Percentiles rank a stretch among this genome's conserved stretches.
Evolutionary conservation across 2,113 vertebrate genomes (phyloP).

Genomic region (Macquaria ambigua): DNA sequence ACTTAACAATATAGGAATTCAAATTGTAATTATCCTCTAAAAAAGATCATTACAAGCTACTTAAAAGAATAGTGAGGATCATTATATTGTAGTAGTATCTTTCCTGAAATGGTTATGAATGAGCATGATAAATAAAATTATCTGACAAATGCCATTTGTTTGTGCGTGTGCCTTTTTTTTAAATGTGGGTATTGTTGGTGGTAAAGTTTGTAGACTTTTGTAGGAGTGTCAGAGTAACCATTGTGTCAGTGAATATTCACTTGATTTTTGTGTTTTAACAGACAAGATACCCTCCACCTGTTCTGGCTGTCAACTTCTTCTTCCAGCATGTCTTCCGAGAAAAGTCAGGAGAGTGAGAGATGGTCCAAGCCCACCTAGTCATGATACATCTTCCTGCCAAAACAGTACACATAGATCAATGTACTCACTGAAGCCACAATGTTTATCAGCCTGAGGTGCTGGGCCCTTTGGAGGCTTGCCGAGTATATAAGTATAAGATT

Average conservation of each 20-base stretch:
- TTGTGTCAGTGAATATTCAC: background rate
- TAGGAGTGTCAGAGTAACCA: background rate
- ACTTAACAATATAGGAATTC: slow-evolving; percentile 11
- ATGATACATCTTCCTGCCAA: slow-evolving; percentile 11
- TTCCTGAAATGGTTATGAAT: background rate
- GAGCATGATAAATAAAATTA: background rate
- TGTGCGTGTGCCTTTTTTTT: background rate
- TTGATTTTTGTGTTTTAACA: slow-evolving; percentile 12
- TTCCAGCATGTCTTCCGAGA: slow-evolving; percentile 2
- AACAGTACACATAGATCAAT: background rate
- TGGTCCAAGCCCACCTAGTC: slow-evolving; percentile 1
- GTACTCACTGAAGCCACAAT: background rate
- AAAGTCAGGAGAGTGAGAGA: background rate
- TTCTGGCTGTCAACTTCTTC: slow-evolving; percentile 25
- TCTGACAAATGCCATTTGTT: background rate
- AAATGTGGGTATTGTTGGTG: background rate
- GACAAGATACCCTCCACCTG: slow-evolving; percentile 7
- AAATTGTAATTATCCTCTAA: background rate
- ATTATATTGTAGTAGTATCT: background rate
- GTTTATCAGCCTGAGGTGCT: background rate
- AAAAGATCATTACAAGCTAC: slow-evolving; percentile 7
- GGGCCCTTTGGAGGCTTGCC: background rate
- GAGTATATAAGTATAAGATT: background rate
- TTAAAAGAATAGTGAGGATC: background rate
- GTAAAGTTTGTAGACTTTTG: background rate